Evolutionary conservation across 92 coral and sea anemone species (phyloP).

Genomic region (Palythoa heliodiscus): DNA sequence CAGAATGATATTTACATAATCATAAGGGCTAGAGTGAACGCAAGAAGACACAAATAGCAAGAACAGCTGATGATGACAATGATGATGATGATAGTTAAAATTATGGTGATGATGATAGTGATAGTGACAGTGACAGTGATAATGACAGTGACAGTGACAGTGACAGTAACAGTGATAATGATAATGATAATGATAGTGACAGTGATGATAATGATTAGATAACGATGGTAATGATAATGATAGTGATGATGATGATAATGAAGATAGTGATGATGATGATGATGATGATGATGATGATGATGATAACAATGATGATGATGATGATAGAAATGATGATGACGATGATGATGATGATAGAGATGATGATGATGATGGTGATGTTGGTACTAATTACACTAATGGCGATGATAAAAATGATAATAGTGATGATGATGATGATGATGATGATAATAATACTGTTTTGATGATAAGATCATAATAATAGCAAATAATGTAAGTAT

Average conservation of each 20-base stretch:
- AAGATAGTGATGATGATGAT: background rate
- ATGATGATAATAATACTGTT: background rate
- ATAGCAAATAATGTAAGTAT: too few species aligned
- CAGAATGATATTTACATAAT: too few species aligned
- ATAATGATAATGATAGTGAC: background rate
- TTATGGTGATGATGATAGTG: too few species aligned
- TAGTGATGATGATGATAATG: too few species aligned
- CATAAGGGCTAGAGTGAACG: too few species aligned
- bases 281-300: background rate
- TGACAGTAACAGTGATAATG: background rate
- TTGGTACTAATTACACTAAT: too few species aligned
- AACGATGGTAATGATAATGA: too few species aligned
- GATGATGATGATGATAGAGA: background rate
- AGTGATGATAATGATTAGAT: background rate
- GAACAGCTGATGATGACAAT: too few species aligned
- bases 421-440: background rate
- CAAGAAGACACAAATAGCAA: too few species aligned
- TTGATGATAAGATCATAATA: background rate
- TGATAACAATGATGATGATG: background rate
- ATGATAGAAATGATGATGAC: background rate
- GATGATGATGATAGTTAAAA: too few species aligned
- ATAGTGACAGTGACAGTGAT: background rate
- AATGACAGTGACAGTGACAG: background rate
- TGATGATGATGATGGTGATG: too few species aligned
- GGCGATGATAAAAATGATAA: background rate